Conservation (phyloP, 2,797 vertebrate genomes). For the Antennarius maculatus region DNA sequence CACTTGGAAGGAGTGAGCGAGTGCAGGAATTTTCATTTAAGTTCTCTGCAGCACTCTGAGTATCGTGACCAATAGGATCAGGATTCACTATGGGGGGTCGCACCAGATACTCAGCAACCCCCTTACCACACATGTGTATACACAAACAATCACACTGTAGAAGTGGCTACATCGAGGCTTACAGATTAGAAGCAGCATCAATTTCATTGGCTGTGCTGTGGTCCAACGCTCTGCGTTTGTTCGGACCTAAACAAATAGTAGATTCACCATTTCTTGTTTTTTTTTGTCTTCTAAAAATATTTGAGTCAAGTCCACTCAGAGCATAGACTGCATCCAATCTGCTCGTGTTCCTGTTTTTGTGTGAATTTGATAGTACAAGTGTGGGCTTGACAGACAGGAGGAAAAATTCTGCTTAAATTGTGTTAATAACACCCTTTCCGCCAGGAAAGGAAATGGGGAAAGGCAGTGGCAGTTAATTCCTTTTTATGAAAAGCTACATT, state of each 20-base stretch:
- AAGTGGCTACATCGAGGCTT: conserved; percentile 39
- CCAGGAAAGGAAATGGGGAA: conserved; percentile 34
- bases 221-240: conserved; percentile 63
- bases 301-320: conserved; percentile 72
- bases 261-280: conserved; percentile 76
- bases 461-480: conserved; percentile 24
- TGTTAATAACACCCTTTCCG: conserved; percentile 52
- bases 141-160: conserved; percentile 31
- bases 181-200: conserved; percentile 60
- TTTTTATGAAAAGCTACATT: conserved; percentile 42
- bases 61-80: conserved; percentile 78
- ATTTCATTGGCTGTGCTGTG: conserved; percentile 65
- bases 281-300: conserved; percentile 77
- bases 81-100: conserved; percentile 61
- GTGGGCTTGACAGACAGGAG: conserved; percentile 40
- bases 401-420: conserved; percentile 45
- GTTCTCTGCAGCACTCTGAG: conserved; percentile 71
- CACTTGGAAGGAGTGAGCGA: conserved; percentile 61
- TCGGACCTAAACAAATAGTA: conserved; percentile 43
- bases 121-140: conserved; percentile 38
- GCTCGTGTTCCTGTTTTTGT: conserved; percentile 72
- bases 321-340: conserved; percentile 74
- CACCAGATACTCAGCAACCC: conserved; percentile 64
- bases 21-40: conserved; percentile 80
- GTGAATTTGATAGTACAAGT: conserved; percentile 50